Percentiles rank a stretch among this genome's conserved stretches.
Evolutionary conservation across 53 echinoderm and acorn worm genomes (phyloP).

Genomic region (Crossaster papposus): DNA sequence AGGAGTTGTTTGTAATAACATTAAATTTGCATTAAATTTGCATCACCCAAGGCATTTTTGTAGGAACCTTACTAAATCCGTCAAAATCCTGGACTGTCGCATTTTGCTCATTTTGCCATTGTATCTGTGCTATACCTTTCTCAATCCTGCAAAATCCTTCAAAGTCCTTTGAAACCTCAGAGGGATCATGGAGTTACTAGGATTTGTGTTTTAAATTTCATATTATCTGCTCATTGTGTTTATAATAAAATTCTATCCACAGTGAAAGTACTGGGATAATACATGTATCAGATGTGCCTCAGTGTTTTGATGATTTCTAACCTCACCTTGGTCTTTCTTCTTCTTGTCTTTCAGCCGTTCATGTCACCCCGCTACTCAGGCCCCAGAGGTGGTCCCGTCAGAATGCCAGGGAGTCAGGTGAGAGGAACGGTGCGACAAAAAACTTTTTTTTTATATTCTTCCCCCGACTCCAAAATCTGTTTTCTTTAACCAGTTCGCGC

Average conservation of each 20-base stretch:
- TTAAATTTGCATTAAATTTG: too few relatives aligned
- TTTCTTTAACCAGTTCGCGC: too few relatives aligned
- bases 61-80: too few relatives aligned
- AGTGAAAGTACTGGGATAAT: neutral
- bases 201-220: too few relatives aligned
- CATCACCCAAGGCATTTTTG: neutral
- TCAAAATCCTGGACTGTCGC: too few relatives aligned
- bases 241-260: too few relatives aligned
- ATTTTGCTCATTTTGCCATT: too few relatives aligned
- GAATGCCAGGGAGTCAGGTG: slow-evolving; percentile 98
- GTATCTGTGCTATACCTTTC: too few relatives aligned
- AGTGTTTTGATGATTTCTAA: neutral
- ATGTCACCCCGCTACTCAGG: slow-evolving; percentile 97
- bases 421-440: slow-evolving; percentile 50
- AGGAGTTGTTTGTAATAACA: neutral
- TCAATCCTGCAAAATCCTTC: too few relatives aligned
- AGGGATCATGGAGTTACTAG: too few relatives aligned
- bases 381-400: slow-evolving; percentile 95
- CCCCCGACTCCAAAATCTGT: neutral
- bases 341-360: slow-evolving; percentile 85
- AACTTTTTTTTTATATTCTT: neutral
- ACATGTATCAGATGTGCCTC: neutral
- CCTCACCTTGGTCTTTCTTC: slow-evolving; percentile 22
- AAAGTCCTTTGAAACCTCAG: too few relatives aligned
- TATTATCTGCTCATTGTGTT: too few relatives aligned